Percentiles rank a stretch among this genome's conserved stretches.
These are phyloP conservation scores for Scrobipalpa atriplicella DNA, from an alignment of 2,888 invertebrate genomes.

Conservation along the genomic window DNA sequence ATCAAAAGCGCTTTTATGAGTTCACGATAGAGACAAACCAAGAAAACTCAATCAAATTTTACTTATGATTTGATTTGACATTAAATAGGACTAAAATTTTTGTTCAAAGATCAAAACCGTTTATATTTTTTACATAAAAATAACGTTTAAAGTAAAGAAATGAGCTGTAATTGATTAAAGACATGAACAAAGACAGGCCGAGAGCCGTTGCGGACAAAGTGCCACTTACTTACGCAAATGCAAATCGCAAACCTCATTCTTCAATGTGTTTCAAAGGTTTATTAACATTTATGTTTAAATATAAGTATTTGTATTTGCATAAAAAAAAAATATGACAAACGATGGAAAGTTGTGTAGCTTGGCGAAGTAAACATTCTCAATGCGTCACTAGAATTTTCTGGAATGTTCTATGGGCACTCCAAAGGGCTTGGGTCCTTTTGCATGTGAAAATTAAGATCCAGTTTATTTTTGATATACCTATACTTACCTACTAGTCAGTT, in stretches of 20 bases:
- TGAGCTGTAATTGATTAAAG: conserved; percentile 6
- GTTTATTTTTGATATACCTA: too few species aligned
- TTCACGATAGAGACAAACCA: background rate
- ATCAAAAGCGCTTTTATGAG: background rate
- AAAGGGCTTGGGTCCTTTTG: background rate
- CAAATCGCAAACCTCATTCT: conserved; percentile 4
- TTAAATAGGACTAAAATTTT: background rate
- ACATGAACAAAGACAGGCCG: conserved; percentile 7
- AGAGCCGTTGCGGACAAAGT: conserved; percentile 12
- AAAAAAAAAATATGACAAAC: too few species aligned
- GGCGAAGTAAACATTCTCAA: background rate
- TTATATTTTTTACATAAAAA: background rate
- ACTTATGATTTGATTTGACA: background rate
- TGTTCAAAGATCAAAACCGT: background rate
- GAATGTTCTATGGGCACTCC: background rate
- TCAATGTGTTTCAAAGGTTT: conserved; percentile 9
- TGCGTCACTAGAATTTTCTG: background rate
- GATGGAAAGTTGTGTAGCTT: too few species aligned
- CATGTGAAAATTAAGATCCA: background rate
- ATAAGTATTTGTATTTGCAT: too few species aligned
- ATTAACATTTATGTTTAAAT: background rate
- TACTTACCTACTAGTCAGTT: too few species aligned
- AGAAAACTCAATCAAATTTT: background rate
- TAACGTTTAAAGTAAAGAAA: background rate
- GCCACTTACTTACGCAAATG: conserved; percentile 21